A percentile compares a stretch with the other conserved stretches of the same genome.
Evolutionary conservation across 2,888 invertebrate genomes (phyloP).

Genomic region (Euproctis similis): DNA sequence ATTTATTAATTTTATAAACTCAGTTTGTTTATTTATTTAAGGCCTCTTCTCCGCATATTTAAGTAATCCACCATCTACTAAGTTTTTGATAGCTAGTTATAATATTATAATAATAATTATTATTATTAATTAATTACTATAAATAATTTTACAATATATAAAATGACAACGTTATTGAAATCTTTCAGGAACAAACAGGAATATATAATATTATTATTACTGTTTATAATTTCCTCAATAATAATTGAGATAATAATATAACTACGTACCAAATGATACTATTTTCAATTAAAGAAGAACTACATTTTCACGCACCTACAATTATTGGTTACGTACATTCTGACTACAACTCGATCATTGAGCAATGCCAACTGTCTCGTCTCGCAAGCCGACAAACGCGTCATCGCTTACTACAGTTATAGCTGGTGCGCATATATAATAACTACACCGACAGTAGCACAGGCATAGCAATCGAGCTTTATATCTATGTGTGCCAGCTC

Average conservation of each 20-base stretch:
- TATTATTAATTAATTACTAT: no score
- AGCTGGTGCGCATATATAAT: constrained; percentile 61
- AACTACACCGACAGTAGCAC: constrained; percentile 54
- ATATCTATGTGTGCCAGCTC: constrained; percentile 50
- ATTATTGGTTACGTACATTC: constrained; percentile 51
- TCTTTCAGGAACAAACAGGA: no score
- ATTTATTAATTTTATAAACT: no score
- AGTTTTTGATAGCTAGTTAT: no score
- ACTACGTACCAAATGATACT: neutral
- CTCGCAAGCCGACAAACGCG: constrained; percentile 72
- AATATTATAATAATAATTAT: no score
- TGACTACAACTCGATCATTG: constrained; percentile 72
- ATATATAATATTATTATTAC: no score
- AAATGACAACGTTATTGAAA: no score
- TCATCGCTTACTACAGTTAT: constrained; percentile 71
- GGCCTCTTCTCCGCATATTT: no score
- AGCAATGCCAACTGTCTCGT: constrained; percentile 74
- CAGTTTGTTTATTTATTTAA: no score
- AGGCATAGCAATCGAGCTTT: constrained; percentile 65
- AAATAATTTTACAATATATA: no score
- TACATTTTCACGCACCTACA: constrained; percentile 7
- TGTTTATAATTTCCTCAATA: no score
- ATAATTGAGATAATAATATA: neutral
- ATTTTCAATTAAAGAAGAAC: constrained; percentile 3
- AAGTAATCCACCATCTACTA: no score